Evolutionary conservation across 2,797 vertebrate genomes (phyloP).

Genomic region (Enoplosus armatus): DNA sequence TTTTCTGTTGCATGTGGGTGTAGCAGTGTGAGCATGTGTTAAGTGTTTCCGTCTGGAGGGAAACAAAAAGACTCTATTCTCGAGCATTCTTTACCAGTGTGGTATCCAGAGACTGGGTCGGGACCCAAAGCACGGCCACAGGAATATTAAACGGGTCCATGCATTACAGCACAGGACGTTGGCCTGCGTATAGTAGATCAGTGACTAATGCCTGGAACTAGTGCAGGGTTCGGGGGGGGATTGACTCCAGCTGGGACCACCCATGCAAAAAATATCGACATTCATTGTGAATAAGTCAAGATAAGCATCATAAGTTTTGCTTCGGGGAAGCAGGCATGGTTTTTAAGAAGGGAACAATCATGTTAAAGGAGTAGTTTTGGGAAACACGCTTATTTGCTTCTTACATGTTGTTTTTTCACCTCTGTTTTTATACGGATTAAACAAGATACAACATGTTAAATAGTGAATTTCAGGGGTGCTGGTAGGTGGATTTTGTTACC

Average conservation of each 20-base stretch:
- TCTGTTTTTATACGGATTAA: background rate
- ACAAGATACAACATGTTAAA: background rate
- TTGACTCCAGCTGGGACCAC: slow-evolving; percentile 58
- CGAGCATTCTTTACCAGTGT: slow-evolving; percentile 65
- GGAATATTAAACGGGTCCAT: slow-evolving; percentile 51
- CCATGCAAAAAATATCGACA: slow-evolving; percentile 41
- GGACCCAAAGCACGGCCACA: slow-evolving; percentile 57
- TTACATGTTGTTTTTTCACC: background rate
- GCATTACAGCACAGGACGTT: slow-evolving; percentile 20
- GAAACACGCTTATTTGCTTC: background rate
- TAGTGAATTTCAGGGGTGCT: background rate
- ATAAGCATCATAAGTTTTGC: slow-evolving; percentile 13
- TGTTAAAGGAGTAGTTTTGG: slow-evolving; percentile 2
- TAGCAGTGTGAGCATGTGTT: slow-evolving; percentile 69
- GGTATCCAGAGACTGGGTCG: slow-evolving; percentile 66
- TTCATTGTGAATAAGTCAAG: slow-evolving; percentile 21
- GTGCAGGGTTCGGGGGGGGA: background rate
- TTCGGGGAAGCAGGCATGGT: background rate
- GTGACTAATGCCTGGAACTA: slow-evolving; percentile 43
- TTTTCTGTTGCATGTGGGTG: slow-evolving; percentile 62
- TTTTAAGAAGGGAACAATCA: slow-evolving; percentile 5
- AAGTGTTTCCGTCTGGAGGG: slow-evolving; percentile 77
- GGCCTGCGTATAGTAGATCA: slow-evolving; percentile 33
- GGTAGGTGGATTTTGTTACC: background rate
- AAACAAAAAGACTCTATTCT: slow-evolving; percentile 76